Evolutionary conservation across 2,888 invertebrate species (phyloP), one percentile per base, ranked within the genome.

Genomic region (Cynaeus angustus): DNA sequence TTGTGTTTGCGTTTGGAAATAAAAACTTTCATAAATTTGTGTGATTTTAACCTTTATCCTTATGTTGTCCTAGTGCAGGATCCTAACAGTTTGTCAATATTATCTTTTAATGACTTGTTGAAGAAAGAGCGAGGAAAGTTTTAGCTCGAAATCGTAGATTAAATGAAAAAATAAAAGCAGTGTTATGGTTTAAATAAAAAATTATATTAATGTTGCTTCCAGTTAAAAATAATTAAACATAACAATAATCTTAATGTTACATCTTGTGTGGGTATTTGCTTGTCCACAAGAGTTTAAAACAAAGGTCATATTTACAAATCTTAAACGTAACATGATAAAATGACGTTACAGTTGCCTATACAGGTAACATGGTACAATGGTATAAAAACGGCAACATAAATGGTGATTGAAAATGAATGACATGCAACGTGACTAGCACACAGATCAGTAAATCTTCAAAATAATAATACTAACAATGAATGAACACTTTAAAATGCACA

Each of bases 401-500:
- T n/a, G 53, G 41, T 14, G 21, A 53, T 41, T 56, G 13, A 26
- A 52, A 13, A 33, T 10, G 55, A 13, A 50, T 62, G 68, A 68
- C 30, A 59, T 48, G 52, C 52, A 33, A 59, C 52, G 64, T 72
- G 68, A 67, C 68, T 72, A 72, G 72, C 52, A 66, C 33, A 66
- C 45, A 59, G 58, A 21, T 58, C 33, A 66, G 45, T 48, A 66
- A 58, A 67, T 46, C 9, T 55, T 38, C 16, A 55, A 53, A 55
- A 78, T 50, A 73, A 64, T 46, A 79, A 71, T 70, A 75, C 70
- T 67, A 70, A 70, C 38, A 65, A 68, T 68, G 61, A 68, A 78
- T 84, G 84, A 84, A 85, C 84, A 85, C 84, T 50, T 80, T 81
- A 80, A 70, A 79, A 78, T 75, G 82, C 85, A 85, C 85, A 85